phyloP scores from a whole-genome alignment of 92 coral and sea anemone genomes.

The Phenganax stokvisi region DNA sequence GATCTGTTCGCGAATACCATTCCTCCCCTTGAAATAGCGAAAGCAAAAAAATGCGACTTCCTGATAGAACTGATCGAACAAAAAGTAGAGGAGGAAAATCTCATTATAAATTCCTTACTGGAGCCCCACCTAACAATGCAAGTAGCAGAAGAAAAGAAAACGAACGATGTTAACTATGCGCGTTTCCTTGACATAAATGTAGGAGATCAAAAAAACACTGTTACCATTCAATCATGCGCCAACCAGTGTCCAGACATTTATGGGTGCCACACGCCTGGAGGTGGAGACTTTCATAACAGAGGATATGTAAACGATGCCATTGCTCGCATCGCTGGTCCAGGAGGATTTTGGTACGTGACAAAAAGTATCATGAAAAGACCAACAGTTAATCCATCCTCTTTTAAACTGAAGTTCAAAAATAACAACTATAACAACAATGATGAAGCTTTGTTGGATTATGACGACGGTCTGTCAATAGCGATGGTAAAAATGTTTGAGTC shows the following conservation, averaged over 20 bases:
- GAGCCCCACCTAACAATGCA: neutral
- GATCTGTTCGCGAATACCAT: neutral
- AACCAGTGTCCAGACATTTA: slow-evolving; percentile 54
- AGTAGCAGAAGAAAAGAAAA: too few relatives aligned
- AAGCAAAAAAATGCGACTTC: neutral
- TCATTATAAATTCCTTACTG: neutral
- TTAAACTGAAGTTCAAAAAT: slow-evolving; percentile 23
- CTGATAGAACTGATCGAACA: neutral
- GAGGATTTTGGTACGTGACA: slow-evolving; percentile 14
- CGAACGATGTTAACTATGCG: neutral
- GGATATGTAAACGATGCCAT: slow-evolving; percentile 23
- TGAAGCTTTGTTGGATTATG: slow-evolving; percentile 45
- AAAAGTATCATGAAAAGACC: slow-evolving; percentile 26
- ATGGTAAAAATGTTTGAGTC: slow-evolving; percentile 43
- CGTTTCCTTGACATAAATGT: slow-evolving; percentile 47
- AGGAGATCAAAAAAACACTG: slow-evolving; percentile 54
- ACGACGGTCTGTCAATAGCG: slow-evolving; percentile 49
- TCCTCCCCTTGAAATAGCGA: slow-evolving; percentile 15
- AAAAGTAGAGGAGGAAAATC: neutral
- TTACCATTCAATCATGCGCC: slow-evolving; percentile 42
- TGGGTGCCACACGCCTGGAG: slow-evolving; percentile 43
- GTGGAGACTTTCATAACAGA: slow-evolving; percentile 30
- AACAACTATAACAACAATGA: slow-evolving; percentile 43
- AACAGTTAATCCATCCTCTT: slow-evolving; percentile 30
- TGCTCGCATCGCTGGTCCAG: slow-evolving; percentile 18